Base-by-base conservation (phyloP, 1,140 invertebrate genomes). In the Drosophila mayri region DNA sequence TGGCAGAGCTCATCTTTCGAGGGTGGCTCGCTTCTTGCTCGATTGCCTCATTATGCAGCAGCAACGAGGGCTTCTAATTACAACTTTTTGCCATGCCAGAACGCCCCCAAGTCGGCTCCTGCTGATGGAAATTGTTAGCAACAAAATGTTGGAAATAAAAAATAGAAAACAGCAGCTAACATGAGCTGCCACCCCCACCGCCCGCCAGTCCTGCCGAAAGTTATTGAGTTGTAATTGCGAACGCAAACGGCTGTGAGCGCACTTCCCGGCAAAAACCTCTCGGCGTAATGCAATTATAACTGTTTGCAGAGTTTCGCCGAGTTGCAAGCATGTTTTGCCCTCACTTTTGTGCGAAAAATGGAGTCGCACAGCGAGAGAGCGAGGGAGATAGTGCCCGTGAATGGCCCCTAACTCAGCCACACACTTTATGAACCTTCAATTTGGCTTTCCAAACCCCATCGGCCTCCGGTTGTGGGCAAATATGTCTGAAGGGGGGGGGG, bases 181-280 rank as follows among this genome's bases (percentile, higher is more conserved):
- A 77, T 64, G 62, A 64, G 58, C 73, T 57, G 77, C 83, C 77
- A 85, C 28, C 28, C 73, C 58, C 64, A 0, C 28, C 28, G 68
- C 73, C 61, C 64, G 41, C 41, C 61, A 49, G 43, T 57, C 54
- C 20, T 30, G 57, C 74, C 57, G 41, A 77, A 85, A 85, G 81
- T 85, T 86, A 86, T 86, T 86, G 82, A 86, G 82, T 86, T 86
- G 82, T 79, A 86, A 86, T 86, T 86, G 82, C 83, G 50, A 85
- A 67, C 52, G 68, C 82, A 79, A 84, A 84, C 75, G 79, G 71
- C 47, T 46, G 32, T 50, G 28, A 30, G 30, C 49, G 12, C 32
- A 18, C 38, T 35, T 22, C 8, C 50, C 16, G 11, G 61, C 49
- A 75, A 72, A 85, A 86, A 86, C 82, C 82, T 76, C 80, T 81